Evolutionary conservation across 2,797 vertebrate species (phyloP).

Genomic region (Aselliscus stoliczkanus): DNA sequence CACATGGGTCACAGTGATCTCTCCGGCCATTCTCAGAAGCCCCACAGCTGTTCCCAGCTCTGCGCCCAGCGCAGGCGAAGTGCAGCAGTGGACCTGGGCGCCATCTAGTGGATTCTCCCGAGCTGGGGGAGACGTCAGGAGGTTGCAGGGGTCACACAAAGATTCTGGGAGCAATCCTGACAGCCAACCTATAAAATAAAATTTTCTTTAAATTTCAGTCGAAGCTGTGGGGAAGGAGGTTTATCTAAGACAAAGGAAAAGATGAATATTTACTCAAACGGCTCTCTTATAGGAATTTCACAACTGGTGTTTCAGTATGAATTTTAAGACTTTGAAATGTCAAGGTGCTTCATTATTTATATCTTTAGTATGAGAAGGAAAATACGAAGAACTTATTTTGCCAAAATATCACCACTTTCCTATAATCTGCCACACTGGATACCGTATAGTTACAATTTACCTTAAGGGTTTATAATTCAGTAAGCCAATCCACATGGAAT

Average conservation of each 20-base stretch:
- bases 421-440: background rate
- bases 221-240: background rate
- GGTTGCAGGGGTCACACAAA: background rate
- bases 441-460: background rate
- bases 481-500: background rate
- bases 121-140: background rate
- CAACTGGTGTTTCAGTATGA: background rate
- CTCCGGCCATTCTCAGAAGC: background rate
- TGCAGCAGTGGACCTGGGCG: constrained; percentile 3
- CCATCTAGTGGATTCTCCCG: constrained; percentile 66
- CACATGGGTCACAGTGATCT: background rate
- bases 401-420: background rate
- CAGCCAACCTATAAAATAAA: background rate
- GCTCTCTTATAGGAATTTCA: background rate
- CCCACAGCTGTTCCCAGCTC: background rate
- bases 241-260: background rate
- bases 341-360: background rate
- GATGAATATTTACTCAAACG: background rate
- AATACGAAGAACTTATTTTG: constrained; percentile 19
- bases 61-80: background rate
- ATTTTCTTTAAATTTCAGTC: background rate
- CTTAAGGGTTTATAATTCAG: background rate
- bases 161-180: background rate
- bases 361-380: background rate
- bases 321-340: background rate